Conservation (phyloP, 2,888 invertebrate species). For the Julus scanicus region DNA sequence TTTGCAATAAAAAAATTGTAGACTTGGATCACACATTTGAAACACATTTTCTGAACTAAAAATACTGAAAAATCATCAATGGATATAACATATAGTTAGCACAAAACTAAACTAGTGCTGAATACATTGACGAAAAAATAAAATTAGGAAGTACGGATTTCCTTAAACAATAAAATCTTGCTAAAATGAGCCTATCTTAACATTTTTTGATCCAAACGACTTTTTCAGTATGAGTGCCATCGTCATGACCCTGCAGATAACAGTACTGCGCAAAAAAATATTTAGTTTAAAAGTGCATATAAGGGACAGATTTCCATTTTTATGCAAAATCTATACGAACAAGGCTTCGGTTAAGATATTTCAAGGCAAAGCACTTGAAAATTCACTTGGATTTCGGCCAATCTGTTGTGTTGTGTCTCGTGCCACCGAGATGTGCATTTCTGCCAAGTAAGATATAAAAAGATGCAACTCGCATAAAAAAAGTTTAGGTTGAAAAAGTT, state of each 20-base stretch:
- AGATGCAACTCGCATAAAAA: constrained; percentile 36
- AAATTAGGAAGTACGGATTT: background rate
- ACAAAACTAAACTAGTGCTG: background rate
- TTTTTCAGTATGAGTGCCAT: constrained; percentile 32
- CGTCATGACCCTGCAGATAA: constrained; percentile 13
- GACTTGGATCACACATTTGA: too few species aligned
- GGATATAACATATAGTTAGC: too few species aligned
- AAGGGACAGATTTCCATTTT: constrained; percentile 16
- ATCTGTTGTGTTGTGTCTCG: constrained; percentile 39
- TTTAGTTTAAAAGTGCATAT: constrained; percentile 17
- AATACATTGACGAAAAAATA: background rate
- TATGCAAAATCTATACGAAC: constrained; percentile 32
- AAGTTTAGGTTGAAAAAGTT: too few species aligned
- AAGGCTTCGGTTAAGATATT: constrained; percentile 17
- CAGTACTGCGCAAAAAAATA: background rate
- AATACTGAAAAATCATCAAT: too few species aligned
- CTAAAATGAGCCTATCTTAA: background rate
- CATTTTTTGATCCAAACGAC: constrained; percentile 13
- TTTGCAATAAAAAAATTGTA: too few species aligned
- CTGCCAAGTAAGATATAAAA: constrained; percentile 8
- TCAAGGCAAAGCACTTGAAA: constrained; percentile 35
- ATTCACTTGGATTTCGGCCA: constrained; percentile 36
- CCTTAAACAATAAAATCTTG: background rate
- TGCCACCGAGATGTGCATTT: background rate
- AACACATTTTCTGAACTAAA: too few species aligned